Base-by-base conservation (phyloP, 2,797 vertebrate genomes). In the Chiroxiphia lanceolata region DNA sequence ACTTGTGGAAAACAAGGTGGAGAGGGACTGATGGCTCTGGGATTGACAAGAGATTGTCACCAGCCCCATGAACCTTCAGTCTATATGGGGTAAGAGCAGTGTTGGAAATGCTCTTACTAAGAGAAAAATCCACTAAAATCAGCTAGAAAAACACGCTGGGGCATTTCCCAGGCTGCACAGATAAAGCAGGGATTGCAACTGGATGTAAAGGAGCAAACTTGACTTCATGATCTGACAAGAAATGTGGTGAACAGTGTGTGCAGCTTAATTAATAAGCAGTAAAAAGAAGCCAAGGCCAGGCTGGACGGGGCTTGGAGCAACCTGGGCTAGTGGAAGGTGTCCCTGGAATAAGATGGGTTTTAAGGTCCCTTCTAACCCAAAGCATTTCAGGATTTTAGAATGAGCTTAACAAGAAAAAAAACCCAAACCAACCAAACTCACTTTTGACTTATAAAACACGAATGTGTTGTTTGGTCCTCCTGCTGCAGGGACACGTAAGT, bases 201-300 rank as follows among this genome's bases (percentile, higher is more conserved):
- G 34, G 12, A 65, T 22, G 9, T 11, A 38, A 83, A 59, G 18
- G 36, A 64, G 53, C 8, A 76, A 93, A 77, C 40, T 29, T 13
- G 36, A 21, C 34, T 80, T 70, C 9, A 42, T 13, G 47, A 31
- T 44, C 67, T 60, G 71, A 54, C 29, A 45, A 68, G 33, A 44
- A 80, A 74, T 25, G 53, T 23, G 72, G 23, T 36, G 47, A 61
- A 56, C 96, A 97, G 92, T 91, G 83, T 71, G 51, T 89, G 16
- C 97, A 97, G 92, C 86, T 97, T 96, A 67, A 87, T 36, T 13
- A 45, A 50, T 0, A 27, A 33, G 19, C 25, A 63, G 13, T 42
- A 67, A 53, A 84, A 44, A 61, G 9, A 29, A 53, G 44, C 50
- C 79, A 64, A 64, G 44, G 36, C 19, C 22, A 13, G 36, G 26